phyloP scores from a whole-genome alignment of 2,797 vertebrate species.

The Apogon hyalosoma region DNA sequence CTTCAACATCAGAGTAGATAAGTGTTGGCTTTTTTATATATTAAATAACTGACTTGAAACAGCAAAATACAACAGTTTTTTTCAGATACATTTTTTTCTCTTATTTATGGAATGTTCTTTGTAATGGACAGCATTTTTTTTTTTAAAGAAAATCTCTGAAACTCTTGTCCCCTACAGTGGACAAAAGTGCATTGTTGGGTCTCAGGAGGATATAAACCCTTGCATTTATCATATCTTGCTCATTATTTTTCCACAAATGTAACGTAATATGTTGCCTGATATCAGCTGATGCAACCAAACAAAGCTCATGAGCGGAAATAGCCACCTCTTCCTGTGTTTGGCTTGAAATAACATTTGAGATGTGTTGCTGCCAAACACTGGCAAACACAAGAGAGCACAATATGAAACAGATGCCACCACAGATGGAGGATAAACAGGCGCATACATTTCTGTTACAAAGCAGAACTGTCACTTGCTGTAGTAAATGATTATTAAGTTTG shows the following conservation, averaged over 20 bases:
- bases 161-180: too few relatives aligned
- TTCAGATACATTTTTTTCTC: too few relatives aligned
- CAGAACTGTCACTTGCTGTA: slow-evolving; percentile 68
- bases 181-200: too few relatives aligned
- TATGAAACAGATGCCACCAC: slow-evolving; percentile 80
- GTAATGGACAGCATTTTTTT: too few relatives aligned
- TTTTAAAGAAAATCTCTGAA: too few relatives aligned
- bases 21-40: too few relatives aligned
- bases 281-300: slow-evolving; percentile 10
- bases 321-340: slow-evolving; percentile 38
- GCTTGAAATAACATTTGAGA: slow-evolving; percentile 68
- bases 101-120: too few relatives aligned
- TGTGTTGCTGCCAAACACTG: slow-evolving; percentile 62
- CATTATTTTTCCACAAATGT: slow-evolving; percentile 3
- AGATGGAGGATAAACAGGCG: slow-evolving; percentile 80
- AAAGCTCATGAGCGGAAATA: slow-evolving; percentile 21
- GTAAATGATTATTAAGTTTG: slow-evolving; percentile 72
- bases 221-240: neutral
- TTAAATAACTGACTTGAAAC: too few relatives aligned
- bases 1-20: too few relatives aligned
- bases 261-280: slow-evolving; percentile 19
- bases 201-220: neutral
- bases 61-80: too few relatives aligned
- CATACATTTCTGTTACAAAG: slow-evolving; percentile 76
- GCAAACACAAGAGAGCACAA: slow-evolving; percentile 63